A percentile compares a stretch with the other conserved stretches of the same genome.
phyloP scores from a whole-genome alignment of 2,797 vertebrate genomes.

The Arrhamphus sclerolepis region DNA sequence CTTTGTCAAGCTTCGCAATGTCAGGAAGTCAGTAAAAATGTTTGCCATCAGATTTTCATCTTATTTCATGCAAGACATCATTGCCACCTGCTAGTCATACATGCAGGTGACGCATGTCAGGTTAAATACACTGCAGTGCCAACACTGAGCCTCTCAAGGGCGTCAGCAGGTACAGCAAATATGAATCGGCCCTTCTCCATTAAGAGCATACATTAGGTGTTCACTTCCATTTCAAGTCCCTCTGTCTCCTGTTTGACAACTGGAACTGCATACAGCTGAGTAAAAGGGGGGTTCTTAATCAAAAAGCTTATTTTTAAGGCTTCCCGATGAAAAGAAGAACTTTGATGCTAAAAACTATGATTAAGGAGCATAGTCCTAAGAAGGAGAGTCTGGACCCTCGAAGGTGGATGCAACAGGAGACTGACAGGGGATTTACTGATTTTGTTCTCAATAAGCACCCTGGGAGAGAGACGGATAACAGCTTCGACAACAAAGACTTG shows the following conservation, averaged over 20 bases:
- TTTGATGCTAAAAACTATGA: conserved; percentile 49
- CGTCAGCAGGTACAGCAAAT: conserved; percentile 73
- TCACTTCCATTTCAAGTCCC: conserved; percentile 12
- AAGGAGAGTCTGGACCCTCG: conserved; percentile 72
- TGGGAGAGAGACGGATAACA: conserved; percentile 57
- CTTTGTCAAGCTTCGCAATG: conserved; percentile 7
- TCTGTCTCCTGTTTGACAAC: conserved; percentile 4
- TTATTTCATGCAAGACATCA: neutral
- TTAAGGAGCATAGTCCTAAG: conserved; percentile 60
- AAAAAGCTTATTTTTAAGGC: neutral
- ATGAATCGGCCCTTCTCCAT: conserved; percentile 44
- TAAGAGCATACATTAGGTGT: conserved; percentile 24
- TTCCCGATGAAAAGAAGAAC: conserved; percentile 67
- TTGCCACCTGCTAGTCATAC: neutral
- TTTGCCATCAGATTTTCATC: too few species aligned
- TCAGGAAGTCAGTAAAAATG: conserved; percentile 7
- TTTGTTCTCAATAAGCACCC: conserved; percentile 62
- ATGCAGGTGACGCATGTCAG: conserved; percentile 19
- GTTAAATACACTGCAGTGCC: conserved; percentile 17
- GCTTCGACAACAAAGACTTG: conserved; percentile 80
- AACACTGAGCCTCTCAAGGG: conserved; percentile 50
- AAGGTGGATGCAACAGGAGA: conserved; percentile 67
- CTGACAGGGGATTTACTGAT: conserved; percentile 67
- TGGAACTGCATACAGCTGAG: neutral
- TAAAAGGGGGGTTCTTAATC: neutral